Evolutionary conservation across 2,888 invertebrate genomes (phyloP), one percentile per base, ranked within the genome.

Genomic region (Anodontia alba): DNA sequence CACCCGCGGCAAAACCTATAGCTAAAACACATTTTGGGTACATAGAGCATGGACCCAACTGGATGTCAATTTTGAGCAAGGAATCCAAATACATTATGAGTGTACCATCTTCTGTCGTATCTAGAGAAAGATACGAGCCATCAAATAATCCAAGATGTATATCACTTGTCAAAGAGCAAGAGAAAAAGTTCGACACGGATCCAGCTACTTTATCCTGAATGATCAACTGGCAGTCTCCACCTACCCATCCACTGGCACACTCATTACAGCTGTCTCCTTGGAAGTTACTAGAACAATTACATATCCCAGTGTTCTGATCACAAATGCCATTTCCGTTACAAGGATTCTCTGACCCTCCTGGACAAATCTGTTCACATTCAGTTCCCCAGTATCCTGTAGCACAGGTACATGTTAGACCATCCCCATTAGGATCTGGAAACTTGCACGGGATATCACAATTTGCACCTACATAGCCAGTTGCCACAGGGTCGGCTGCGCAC

Each of bases 291-390:
- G 75, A 71, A 70, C 91, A 91, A 10, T 62, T 46, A 75, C 91
- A 91, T 1, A 26, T 31, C 17, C 91, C 91, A 0, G 87, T 84
- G 0, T 23, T 17, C 10, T 69, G 73, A 29, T 78, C 62, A 78
- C 91, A 91, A 12, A 36, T 15, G 1, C 91, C 91, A 69, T 86
- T 81, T 15, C 78, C 75, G 43, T 71, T 79, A 71, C 91, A 91
- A 1, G 86, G 69, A 42, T 80, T 88, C 17, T 49, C 29, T 10
- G 76, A 54, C 23, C 90, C 91, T 29, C 90, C 89, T 33, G 87
- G 89, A 66, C 91, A 91, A 7, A 62, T 69, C n/a, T 73, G 29
- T 2, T 78, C 73, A 76, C 91, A 91, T 2, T 42, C 31, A 12
- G 74, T 10, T 26, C 90, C 90, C 80, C 83, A 90, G 80, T 87